phyloP scores from a whole-genome alignment of 1,140 invertebrate genomes.

The Nephila pilipes region DNA sequence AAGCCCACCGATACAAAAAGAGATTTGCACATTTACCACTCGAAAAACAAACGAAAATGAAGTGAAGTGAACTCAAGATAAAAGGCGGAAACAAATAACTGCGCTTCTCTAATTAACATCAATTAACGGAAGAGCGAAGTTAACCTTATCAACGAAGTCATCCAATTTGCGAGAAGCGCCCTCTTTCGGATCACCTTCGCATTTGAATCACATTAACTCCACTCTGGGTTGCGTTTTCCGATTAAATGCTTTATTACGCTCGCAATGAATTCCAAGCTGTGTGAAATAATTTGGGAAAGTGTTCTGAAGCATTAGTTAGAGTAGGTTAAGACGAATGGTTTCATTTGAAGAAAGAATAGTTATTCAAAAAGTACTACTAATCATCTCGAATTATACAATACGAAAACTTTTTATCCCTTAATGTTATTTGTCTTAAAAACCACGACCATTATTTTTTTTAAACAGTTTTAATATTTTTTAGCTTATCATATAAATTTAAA shows the following conservation, averaged over 20 bases:
- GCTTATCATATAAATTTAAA: too few species aligned
- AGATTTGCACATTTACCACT: neutral
- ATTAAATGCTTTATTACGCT: slow-evolving; percentile 19
- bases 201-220: slow-evolving; percentile 32
- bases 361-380: too few species aligned
- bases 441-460: too few species aligned
- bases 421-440: too few species aligned
- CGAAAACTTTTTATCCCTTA: too few species aligned
- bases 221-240: neutral
- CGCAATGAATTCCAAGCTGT: neutral
- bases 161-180: slow-evolving; percentile 43
- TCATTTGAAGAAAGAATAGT: too few species aligned
- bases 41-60: neutral
- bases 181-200: neutral
- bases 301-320: too few species aligned
- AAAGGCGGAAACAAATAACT: slow-evolving; percentile 40
- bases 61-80: neutral
- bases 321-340: too few species aligned
- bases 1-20: neutral
- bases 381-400: too few species aligned
- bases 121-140: slow-evolving; percentile 23
- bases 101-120: slow-evolving; percentile 45
- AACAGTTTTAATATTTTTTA: too few species aligned
- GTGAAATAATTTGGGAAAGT: too few species aligned
- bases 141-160: slow-evolving; percentile 42